phyloP scores from a whole-genome alignment of 2,113 vertebrate species.

The Raja brachyura region DNA sequence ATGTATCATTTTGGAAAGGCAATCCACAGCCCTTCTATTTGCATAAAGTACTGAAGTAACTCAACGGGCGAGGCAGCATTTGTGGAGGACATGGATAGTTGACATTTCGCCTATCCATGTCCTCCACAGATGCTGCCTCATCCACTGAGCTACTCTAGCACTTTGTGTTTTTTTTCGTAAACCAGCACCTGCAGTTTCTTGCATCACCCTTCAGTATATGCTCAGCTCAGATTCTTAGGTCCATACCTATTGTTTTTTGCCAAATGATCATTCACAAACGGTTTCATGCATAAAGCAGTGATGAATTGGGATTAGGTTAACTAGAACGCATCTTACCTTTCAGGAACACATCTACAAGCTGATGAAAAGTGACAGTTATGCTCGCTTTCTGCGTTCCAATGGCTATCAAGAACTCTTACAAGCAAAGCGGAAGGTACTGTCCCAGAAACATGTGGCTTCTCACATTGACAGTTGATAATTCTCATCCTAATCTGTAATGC shows the following conservation, averaged over 20 bases:
- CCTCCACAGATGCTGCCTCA: too few species aligned
- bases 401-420: conserved; percentile 89
- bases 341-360: conserved; percentile 97
- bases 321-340: conserved; percentile 27
- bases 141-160: too few species aligned
- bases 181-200: too few species aligned
- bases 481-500: conserved; percentile 43
- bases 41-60: too few species aligned
- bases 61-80: too few species aligned
- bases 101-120: too few species aligned
- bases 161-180: too few species aligned
- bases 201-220: neutral
- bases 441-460: conserved; percentile 55
- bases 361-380: conserved; percentile 98
- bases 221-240: neutral
- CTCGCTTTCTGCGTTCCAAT: conserved; percentile 87
- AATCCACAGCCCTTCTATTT: neutral
- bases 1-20: neutral
- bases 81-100: too few species aligned
- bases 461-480: conserved; percentile 52
- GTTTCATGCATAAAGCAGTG: neutral
- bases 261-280: too few species aligned
- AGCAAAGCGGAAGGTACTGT: conserved; percentile 87
- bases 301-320: neutral
- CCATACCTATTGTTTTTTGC: too few species aligned